A percentile compares a stretch with the other conserved stretches of the same genome.
These are phyloP conservation scores for Bugulina stolonifera DNA, from an alignment of 2,888 invertebrate genomes.

Conservation along the genomic window DNA sequence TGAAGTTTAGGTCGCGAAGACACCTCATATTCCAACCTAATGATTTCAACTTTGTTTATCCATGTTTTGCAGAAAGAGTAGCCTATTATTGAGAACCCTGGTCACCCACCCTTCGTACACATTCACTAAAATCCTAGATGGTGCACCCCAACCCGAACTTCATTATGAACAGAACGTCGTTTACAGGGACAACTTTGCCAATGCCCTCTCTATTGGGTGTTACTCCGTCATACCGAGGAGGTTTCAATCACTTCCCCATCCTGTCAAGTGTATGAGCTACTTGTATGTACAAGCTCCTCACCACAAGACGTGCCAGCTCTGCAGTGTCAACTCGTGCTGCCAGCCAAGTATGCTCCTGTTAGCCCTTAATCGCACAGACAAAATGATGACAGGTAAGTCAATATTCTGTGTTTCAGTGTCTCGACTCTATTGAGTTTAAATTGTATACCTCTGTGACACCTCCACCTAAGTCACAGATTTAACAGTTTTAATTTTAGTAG, in stretches of 20 bases:
- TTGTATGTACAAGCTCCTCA: neutral
- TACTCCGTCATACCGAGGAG: neutral
- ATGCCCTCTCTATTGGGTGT: neutral
- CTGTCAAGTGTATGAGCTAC: neutral
- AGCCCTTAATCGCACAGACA: neutral
- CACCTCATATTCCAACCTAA: no score
- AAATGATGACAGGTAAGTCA: neutral
- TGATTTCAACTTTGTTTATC: no score
- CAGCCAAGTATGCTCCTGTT: neutral
- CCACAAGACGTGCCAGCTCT: neutral
- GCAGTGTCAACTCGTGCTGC: neutral
- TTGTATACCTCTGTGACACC: no score
- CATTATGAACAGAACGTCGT: neutral
- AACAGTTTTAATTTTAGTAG: no score
- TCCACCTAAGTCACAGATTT: no score
- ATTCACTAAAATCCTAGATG: neutral
- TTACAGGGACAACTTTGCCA: neutral
- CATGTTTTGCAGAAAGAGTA: neutral
- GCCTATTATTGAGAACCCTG: neutral
- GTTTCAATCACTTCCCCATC: neutral
- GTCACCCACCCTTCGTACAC: neutral
- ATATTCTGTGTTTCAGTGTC: no score
- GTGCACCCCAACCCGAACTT: neutral
- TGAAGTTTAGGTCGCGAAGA: no score
- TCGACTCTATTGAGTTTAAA: no score